Evolutionary conservation across 2,888 invertebrate species (phyloP).

Genomic region (Pegoplata infirma): DNA sequence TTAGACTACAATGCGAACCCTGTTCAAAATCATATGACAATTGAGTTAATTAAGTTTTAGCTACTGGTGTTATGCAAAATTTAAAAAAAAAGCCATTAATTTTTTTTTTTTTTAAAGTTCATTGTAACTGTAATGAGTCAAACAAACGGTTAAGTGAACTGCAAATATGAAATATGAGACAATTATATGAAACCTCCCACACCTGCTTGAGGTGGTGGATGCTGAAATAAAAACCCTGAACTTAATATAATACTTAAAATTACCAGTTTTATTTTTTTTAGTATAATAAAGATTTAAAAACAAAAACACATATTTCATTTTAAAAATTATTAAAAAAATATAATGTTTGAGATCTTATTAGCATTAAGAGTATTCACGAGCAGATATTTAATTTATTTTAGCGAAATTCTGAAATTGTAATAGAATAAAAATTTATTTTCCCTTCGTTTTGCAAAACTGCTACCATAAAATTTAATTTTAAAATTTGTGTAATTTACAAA

Average conservation of each 20-base stretch:
- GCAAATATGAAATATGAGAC: neutral
- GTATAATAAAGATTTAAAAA: neutral
- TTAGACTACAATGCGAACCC: constrained; percentile 10
- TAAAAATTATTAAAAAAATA: neutral
- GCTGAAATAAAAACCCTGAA: neutral
- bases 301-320: neutral
- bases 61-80: constrained; percentile 35
- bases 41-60: constrained; percentile 20
- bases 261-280: neutral
- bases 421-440: neutral
- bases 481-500: no score
- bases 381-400: no score
- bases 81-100: constrained; percentile 5
- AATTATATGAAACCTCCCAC: constrained; percentile 22
- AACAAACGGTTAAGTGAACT: constrained; percentile 13
- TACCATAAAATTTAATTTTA: no score
- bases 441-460: neutral
- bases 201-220: neutral
- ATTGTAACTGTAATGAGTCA: constrained; percentile 32
- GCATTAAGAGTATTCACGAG: no score
- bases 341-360: no score
- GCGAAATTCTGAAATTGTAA: no score
- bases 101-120: constrained; percentile 2
- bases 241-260: neutral
- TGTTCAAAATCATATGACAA: constrained; percentile 1